A percentile compares a stretch with the other conserved stretches of the same genome.
These are phyloP conservation scores for Pammene fasciana DNA, from an alignment of 2,888 invertebrate genomes.

Conservation along the genomic window DNA sequence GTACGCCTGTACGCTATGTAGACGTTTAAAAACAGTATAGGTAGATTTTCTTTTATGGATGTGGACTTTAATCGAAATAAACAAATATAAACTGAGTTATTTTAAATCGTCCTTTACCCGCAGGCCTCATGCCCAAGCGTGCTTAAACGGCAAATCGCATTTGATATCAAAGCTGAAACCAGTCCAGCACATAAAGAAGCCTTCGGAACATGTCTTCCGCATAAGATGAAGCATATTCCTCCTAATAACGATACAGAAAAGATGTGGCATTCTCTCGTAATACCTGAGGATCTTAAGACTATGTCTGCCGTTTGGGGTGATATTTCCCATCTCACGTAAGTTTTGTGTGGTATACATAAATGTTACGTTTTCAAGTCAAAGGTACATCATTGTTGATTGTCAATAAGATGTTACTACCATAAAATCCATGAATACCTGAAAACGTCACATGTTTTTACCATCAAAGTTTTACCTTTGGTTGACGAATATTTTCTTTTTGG, in stretches of 20 bases:
- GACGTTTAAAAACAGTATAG: too few species aligned
- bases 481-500: background rate
- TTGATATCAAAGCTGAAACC: slow-evolving; percentile 78
- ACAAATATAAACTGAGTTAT: too few species aligned
- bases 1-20: too few species aligned
- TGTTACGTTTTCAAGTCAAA: too few species aligned
- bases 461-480: too few species aligned
- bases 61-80: too few species aligned
- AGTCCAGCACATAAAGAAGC: slow-evolving; percentile 74
- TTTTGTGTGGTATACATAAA: background rate
- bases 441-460: too few species aligned
- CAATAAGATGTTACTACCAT: too few species aligned
- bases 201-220: slow-evolving; percentile 80
- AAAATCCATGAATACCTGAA: too few species aligned
- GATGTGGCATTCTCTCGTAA: slow-evolving; percentile 81
- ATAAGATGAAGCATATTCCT: slow-evolving; percentile 77
- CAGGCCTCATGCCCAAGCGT: slow-evolving; percentile 76
- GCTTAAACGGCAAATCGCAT: slow-evolving; percentile 75
- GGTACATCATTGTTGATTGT: too few species aligned
- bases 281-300: slow-evolving; percentile 82
- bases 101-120: slow-evolving; percentile 30
- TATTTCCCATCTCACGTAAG: slow-evolving; percentile 84
- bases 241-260: slow-evolving; percentile 79
- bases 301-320: slow-evolving; percentile 86
- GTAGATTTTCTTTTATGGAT: too few species aligned